These are phyloP conservation scores for Elephantulus edwardii DNA, from an alignment of 2,113 vertebrate genomes.

Conservation along the genomic window DNA sequence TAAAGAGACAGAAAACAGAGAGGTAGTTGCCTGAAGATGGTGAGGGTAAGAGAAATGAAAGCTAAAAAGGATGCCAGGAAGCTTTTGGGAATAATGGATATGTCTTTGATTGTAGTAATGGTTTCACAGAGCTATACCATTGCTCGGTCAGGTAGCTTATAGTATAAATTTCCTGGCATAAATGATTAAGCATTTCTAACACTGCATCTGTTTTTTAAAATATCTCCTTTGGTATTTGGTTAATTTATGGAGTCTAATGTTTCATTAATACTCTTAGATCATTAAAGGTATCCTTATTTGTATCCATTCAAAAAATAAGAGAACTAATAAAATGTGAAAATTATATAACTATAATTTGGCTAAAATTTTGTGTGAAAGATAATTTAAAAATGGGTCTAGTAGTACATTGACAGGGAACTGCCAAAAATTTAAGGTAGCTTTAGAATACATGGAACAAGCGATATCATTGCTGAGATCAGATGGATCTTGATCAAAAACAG, in stretches of 20 bases:
- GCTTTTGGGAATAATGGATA: not conserved
- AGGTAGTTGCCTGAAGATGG: slow-evolving; percentile 7
- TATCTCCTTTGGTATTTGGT: too few relatives aligned
- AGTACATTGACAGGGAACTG: not conserved
- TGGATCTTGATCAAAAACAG: too few relatives aligned
- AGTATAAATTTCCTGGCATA: too few relatives aligned
- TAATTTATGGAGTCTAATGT: too few relatives aligned
- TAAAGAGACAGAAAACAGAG: slow-evolving; percentile 15
- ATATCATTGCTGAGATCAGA: not conserved
- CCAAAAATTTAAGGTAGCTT: not conserved
- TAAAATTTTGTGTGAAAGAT: not conserved
- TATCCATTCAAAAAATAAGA: not conserved
- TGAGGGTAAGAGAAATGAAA: not conserved
- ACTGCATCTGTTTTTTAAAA: too few relatives aligned
- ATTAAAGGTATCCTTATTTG: not conserved
- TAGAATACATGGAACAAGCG: not conserved
- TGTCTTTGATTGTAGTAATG: not conserved
- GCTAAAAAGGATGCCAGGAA: not conserved
- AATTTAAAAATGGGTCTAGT: not conserved
- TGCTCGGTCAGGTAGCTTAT: too few relatives aligned
- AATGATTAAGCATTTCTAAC: too few relatives aligned
- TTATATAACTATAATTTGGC: not conserved
- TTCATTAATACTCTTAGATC: too few relatives aligned
- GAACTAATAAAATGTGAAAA: not conserved
- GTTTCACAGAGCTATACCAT: not conserved